phyloP scores from a whole-genome alignment of 2,888 invertebrate species.

The Drosophila parthenogenetica region DNA sequence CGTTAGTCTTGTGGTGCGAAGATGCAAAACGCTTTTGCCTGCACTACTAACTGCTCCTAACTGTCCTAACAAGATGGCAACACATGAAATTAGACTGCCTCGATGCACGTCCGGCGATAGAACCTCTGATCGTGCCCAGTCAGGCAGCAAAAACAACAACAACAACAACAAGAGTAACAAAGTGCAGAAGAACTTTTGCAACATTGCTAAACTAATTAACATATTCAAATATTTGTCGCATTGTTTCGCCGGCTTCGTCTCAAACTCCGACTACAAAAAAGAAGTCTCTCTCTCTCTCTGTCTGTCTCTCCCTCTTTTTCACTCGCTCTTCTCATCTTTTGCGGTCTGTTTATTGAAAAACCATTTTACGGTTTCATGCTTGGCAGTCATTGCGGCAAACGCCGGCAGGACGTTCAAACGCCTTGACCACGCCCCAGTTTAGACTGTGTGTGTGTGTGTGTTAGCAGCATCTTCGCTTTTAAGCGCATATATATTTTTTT shows the following conservation, averaged over 20 bases:
- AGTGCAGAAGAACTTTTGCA: conserved; percentile 23
- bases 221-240: conserved; percentile 80
- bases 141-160: conserved; percentile 26
- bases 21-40: conserved; percentile 67
- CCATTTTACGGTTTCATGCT: conserved; percentile 81
- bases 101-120: conserved; percentile 78
- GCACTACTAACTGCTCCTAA: conserved; percentile 49
- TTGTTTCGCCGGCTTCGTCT: conserved; percentile 60
- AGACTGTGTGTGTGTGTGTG: conserved; percentile 19
- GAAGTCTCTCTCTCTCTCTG: neutral
- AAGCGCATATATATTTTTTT: conserved; percentile 11
- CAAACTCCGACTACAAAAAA: neutral
- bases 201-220: conserved; percentile 71
- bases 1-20: conserved; percentile 71
- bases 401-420: conserved; percentile 20
- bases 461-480: conserved; percentile 60
- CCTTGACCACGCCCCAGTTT: conserved; percentile 48
- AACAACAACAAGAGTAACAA: conserved; percentile 3
- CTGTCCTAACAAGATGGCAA: conserved; percentile 75
- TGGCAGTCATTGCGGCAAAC: conserved; percentile 68
- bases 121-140: conserved; percentile 73
- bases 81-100: conserved; percentile 81
- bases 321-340: neutral
- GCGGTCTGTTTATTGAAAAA: conserved; percentile 70
- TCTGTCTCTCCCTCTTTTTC: neutral